phyloP scores from a whole-genome alignment of 2,888 invertebrate species.

The Chirona hameri region DNA sequence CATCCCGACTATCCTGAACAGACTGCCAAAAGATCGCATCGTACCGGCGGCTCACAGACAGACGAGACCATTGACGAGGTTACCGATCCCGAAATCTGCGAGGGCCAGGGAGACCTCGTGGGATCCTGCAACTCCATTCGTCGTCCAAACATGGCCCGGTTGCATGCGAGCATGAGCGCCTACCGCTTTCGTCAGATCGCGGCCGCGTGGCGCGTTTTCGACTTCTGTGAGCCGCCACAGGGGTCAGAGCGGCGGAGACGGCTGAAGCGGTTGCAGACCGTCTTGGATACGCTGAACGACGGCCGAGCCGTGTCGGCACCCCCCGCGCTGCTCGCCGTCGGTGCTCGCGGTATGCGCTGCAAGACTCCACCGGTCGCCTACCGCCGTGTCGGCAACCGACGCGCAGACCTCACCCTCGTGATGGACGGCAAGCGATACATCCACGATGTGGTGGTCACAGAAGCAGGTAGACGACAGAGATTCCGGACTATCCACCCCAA shows the following conservation, averaged over 20 bases:
- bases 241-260: not conserved
- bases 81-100: too few species aligned
- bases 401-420: not conserved
- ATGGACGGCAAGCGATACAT: not conserved
- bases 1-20: not conserved
- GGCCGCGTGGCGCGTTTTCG: not conserved
- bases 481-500: not conserved
- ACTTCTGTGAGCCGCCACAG: not conserved
- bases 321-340: not conserved
- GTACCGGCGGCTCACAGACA: too few species aligned
- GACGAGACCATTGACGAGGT: too few species aligned
- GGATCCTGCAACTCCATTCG: too few species aligned
- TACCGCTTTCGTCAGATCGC: not conserved
- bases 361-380: too few species aligned
- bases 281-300: not conserved
- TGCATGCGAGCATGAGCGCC: not conserved
- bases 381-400: not conserved
- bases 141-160: not conserved
- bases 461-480: not conserved
- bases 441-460: not conserved
- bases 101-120: too few species aligned
- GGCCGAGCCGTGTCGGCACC: not conserved
- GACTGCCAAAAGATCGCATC: too few species aligned
- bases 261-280: not conserved
- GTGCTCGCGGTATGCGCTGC: not conserved